Percentiles rank a stretch among this genome's conserved stretches.
These are phyloP conservation scores for Ephialtes manifestator DNA, from an alignment of 2,888 invertebrate species.

Conservation along the genomic window DNA sequence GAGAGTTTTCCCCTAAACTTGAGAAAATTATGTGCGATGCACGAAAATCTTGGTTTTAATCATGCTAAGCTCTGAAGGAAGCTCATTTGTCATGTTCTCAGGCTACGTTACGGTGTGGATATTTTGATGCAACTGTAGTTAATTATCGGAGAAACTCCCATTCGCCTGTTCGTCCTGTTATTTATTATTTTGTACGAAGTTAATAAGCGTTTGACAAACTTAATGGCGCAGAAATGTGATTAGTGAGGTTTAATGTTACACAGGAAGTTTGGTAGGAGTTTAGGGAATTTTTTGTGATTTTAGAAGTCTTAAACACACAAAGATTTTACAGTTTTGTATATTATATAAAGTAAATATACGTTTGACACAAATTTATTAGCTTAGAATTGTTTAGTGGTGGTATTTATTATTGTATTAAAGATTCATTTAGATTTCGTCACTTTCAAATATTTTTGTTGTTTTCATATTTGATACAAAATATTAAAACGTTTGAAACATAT, in stretches of 20 bases:
- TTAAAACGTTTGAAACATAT: background rate
- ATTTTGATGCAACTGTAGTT: background rate
- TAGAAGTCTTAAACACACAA: background rate
- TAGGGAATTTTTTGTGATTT: background rate
- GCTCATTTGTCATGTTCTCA: background rate
- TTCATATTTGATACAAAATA: background rate
- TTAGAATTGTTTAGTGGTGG: background rate
- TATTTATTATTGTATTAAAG: background rate
- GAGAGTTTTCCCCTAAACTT: slow-evolving; percentile 7
- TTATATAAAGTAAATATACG: background rate
- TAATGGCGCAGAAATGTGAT: background rate
- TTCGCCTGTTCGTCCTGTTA: slow-evolving; percentile 30
- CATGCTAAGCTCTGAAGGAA: background rate
- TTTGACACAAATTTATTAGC: slow-evolving; percentile 9
- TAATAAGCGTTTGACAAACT: slow-evolving; percentile 29
- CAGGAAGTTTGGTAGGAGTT: background rate
- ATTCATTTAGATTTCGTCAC: background rate
- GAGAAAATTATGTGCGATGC: background rate
- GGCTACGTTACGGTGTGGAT: background rate
- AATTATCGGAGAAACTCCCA: slow-evolving; percentile 31
- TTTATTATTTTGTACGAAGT: background rate
- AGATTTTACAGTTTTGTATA: background rate
- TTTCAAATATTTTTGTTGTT: background rate
- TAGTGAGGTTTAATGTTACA: background rate
- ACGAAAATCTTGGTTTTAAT: background rate